phyloP scores from a whole-genome alignment of 2,113 vertebrate species.

The Spilogale gracilis region DNA sequence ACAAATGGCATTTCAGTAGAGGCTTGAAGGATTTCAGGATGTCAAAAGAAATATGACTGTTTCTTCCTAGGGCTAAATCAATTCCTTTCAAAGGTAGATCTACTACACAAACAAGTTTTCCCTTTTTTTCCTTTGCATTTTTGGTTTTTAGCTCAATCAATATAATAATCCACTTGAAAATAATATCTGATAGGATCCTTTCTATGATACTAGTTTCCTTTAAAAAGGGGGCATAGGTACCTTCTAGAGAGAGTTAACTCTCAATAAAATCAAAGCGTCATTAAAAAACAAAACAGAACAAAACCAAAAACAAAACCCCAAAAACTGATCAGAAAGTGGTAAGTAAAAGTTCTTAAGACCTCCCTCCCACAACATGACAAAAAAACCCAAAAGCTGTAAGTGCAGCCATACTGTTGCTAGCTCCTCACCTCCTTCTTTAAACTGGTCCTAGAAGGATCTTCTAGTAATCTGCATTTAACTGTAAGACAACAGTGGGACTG shows the following conservation, averaged over 20 bases:
- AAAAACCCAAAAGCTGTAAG: background rate
- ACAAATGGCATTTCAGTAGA: background rate
- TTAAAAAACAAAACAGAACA: background rate
- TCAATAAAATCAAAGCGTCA: slow-evolving; percentile 30
- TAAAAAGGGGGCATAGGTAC: background rate
- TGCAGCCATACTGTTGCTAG: background rate
- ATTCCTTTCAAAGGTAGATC: slow-evolving; percentile 32
- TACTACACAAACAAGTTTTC: slow-evolving; percentile 4
- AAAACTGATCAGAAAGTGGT: background rate
- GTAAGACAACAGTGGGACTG: background rate
- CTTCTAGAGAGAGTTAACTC: slow-evolving; percentile 10
- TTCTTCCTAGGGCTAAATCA: slow-evolving; percentile 17
- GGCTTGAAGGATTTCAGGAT: background rate
- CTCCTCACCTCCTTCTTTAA: background rate
- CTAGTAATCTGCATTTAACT: background rate
- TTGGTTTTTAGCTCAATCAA: slow-evolving; percentile 52
- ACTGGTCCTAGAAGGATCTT: background rate
- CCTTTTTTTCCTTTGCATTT: background rate
- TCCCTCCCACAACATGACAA: background rate
- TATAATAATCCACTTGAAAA: background rate
- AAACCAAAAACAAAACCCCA: background rate
- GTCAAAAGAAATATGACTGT: slow-evolving; percentile 4
- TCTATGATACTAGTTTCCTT: background rate
- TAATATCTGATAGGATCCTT: background rate
- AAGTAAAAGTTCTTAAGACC: slow-evolving; percentile 17